These are phyloP conservation scores for Coptodon bakossiorum DNA, from an alignment of 2,113 vertebrate species.

Conservation along the genomic window DNA sequence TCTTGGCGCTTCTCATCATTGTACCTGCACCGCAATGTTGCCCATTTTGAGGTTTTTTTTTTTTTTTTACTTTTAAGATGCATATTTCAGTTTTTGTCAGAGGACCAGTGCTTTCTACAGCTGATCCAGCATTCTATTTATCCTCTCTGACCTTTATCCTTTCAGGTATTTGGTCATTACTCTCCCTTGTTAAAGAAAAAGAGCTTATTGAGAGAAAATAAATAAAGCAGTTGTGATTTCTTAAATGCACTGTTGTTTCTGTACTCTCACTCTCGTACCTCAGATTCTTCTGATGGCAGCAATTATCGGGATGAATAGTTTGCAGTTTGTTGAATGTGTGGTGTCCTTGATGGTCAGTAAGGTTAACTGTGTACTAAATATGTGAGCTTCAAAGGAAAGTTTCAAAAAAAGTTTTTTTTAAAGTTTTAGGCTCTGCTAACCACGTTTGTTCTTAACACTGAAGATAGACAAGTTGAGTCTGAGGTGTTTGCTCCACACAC, in stretches of 20 bases:
- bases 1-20: slow-evolving; percentile 38
- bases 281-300: not conserved
- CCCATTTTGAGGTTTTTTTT: slow-evolving; percentile 46
- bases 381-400: not conserved
- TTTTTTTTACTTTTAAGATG: slow-evolving; percentile 56
- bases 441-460: not conserved
- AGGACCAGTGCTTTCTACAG: slow-evolving; percentile 69
- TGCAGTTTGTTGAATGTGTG: not conserved
- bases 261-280: slow-evolving; percentile 23
- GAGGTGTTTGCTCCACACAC: not conserved
- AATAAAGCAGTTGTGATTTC: slow-evolving; percentile 86
- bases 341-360: not conserved
- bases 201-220: slow-evolving; percentile 85
- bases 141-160: slow-evolving; percentile 87
- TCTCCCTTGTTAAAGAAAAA: slow-evolving; percentile 83
- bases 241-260: slow-evolving; percentile 53
- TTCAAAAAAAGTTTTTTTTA: not conserved
- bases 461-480: not conserved
- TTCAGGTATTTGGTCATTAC: slow-evolving; percentile 94
- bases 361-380: not conserved
- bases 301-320: not conserved
- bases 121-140: slow-evolving; percentile 69
- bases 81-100: slow-evolving; percentile 60
- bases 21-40: slow-evolving; percentile 64
- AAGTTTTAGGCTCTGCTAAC: not conserved